These are phyloP conservation scores for Cacajao melanocephalus DNA, from an alignment of 2,797 vertebrate species.

Conservation along the genomic window DNA sequence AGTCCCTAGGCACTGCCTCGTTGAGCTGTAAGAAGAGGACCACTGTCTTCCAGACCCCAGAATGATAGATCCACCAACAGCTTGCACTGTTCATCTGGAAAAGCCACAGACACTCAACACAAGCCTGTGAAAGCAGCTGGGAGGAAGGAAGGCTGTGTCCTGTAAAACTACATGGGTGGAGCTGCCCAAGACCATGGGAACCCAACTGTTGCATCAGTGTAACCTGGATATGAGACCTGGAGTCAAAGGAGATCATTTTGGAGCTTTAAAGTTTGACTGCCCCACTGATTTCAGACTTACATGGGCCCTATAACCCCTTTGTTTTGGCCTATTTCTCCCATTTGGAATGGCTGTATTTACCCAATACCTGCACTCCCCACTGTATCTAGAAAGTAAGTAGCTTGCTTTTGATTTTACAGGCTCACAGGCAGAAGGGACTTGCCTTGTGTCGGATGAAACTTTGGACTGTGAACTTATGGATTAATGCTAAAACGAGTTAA, in stretches of 20 bases:
- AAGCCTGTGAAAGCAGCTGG: not conserved
- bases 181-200: not conserved
- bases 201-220: not conserved
- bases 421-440: not conserved
- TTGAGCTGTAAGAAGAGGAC: not conserved
- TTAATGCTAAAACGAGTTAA: not conserved
- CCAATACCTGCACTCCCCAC: not conserved
- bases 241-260: not conserved
- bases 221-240: not conserved
- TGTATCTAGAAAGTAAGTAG: not conserved
- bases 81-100: not conserved
- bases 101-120: not conserved
- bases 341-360: not conserved
- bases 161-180: not conserved
- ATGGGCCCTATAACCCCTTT: not conserved
- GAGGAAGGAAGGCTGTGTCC: not conserved
- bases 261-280: not conserved
- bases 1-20: not conserved
- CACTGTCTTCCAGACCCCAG: not conserved
- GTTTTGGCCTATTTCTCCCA: not conserved
- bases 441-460: not conserved
- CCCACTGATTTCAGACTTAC: not conserved
- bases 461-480: not conserved
- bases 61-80: not conserved
- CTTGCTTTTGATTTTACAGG: not conserved